Conservation (phyloP, 1,140 invertebrate species). For the Macrobrachium nipponense region DNA sequence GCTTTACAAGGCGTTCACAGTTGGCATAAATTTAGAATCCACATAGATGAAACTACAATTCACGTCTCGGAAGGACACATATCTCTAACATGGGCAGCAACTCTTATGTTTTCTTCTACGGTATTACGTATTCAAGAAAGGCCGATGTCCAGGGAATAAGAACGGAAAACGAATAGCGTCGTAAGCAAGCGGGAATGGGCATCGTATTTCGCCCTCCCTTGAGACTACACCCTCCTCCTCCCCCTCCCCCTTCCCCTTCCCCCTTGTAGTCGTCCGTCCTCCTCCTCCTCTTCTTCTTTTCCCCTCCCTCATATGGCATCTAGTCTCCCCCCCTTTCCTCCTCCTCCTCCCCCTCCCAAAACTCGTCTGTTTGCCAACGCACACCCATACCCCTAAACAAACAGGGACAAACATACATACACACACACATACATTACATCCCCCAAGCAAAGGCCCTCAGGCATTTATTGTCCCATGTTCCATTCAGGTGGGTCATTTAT, state of each 20-base stretch:
- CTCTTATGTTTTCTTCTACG: conserved; percentile 22
- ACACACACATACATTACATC: too few species aligned
- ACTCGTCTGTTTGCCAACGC: background rate
- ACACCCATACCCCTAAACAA: background rate
- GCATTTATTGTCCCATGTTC: too few species aligned
- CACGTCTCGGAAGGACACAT: conserved; percentile 45
- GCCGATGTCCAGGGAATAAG: conserved; percentile 59
- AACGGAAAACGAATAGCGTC: conserved; percentile 55
- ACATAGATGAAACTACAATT: conserved; percentile 43
- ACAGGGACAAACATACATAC: too few species aligned
- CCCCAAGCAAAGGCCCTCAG: too few species aligned
- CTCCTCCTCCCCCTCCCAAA: background rate
- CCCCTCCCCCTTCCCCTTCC: background rate
- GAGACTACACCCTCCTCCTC: conserved; percentile 13
- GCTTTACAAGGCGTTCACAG: conserved; percentile 36
- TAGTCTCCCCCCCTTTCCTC: background rate
- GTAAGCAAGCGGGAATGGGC: conserved; percentile 55
- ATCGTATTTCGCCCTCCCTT: conserved; percentile 55
- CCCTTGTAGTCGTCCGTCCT: background rate
- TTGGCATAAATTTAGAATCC: conserved; percentile 56
- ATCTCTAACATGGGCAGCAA: conserved; percentile 28
- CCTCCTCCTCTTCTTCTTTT: background rate
- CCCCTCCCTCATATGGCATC: too few species aligned
- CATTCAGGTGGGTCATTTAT: too few species aligned
- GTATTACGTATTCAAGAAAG: conserved; percentile 58